Percentiles rank a stretch among this genome's conserved stretches.
phyloP scores from a whole-genome alignment of 2,113 vertebrate species.

The Anser brachyrhynchus region DNA sequence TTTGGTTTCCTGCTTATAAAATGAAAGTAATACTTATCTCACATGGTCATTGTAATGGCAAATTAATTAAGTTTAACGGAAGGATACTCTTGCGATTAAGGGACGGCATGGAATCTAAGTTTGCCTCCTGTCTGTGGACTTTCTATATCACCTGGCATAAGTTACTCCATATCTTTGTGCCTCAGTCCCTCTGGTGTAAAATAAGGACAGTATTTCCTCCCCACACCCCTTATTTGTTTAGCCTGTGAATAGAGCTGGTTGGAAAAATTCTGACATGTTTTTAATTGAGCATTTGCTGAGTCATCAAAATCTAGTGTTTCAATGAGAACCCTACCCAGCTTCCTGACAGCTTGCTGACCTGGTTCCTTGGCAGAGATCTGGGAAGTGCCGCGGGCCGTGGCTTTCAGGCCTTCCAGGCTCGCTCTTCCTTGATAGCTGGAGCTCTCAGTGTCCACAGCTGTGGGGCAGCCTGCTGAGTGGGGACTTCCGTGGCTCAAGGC shows the following conservation, averaged over 20 bases:
- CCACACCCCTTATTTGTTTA: conserved; percentile 50
- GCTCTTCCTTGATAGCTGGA: conserved; percentile 20
- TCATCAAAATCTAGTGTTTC: conserved; percentile 49
- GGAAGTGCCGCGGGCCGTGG: conserved; percentile 15
- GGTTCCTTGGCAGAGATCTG: conserved; percentile 55
- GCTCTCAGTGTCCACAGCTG: conserved; percentile 21
- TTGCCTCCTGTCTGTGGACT: background rate
- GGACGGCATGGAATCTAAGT: background rate
- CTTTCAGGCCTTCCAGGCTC: conserved; percentile 43
- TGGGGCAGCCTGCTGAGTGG: background rate
- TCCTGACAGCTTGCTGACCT: conserved; percentile 59
- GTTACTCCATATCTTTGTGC: background rate
- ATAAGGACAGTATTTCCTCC: conserved; percentile 24
- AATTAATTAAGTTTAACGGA: conserved; percentile 14
- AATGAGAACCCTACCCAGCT: conserved; percentile 34
- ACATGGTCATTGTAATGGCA: conserved; percentile 14
- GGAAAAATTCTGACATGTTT: conserved; percentile 52
- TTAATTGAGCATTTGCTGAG: conserved; percentile 51
- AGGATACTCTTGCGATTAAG: conserved; percentile 13
- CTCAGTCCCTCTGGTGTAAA: conserved; percentile 8
- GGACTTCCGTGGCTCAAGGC: background rate
- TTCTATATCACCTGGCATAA: conserved; percentile 1
- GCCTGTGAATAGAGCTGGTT: background rate
- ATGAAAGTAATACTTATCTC: conserved; percentile 8
- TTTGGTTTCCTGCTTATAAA: conserved; percentile 19